These are phyloP conservation scores for Phoenicopterus ruber DNA, from an alignment of 2,113 vertebrate species.

Conservation along the genomic window DNA sequence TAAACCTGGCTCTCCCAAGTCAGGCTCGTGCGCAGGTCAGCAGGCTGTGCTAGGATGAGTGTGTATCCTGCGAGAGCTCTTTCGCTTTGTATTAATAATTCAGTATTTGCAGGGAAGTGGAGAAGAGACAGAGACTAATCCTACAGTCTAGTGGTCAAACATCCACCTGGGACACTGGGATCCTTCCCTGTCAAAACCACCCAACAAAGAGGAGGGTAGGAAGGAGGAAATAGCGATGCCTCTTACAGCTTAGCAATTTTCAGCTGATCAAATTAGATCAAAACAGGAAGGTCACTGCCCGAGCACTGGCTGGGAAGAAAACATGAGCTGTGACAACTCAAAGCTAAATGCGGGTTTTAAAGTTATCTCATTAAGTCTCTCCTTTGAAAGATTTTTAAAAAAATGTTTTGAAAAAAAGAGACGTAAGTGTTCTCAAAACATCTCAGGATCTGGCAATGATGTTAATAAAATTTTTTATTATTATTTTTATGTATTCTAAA, in stretches of 20 bases:
- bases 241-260: neutral
- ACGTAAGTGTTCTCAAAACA: neutral
- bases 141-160: conserved; percentile 22
- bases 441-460: neutral
- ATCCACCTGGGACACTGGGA: neutral
- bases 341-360: neutral
- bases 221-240: neutral
- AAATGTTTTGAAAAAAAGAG: neutral
- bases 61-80: neutral
- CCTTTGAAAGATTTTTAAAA: neutral
- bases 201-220: neutral
- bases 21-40: neutral
- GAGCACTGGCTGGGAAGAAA: neutral
- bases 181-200: neutral
- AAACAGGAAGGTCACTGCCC: neutral
- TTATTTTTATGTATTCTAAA: neutral
- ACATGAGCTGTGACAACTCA: neutral
- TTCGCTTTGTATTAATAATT: conserved; percentile 42
- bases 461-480: neutral
- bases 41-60: neutral
- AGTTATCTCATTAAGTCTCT: neutral
- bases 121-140: conserved; percentile 3
- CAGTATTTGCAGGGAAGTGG: neutral
- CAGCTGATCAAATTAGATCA: neutral
- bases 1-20: neutral